phyloP scores from a whole-genome alignment of 37 sponge, comb jelly and placozoan species.

The Spongia lamella region DNA sequence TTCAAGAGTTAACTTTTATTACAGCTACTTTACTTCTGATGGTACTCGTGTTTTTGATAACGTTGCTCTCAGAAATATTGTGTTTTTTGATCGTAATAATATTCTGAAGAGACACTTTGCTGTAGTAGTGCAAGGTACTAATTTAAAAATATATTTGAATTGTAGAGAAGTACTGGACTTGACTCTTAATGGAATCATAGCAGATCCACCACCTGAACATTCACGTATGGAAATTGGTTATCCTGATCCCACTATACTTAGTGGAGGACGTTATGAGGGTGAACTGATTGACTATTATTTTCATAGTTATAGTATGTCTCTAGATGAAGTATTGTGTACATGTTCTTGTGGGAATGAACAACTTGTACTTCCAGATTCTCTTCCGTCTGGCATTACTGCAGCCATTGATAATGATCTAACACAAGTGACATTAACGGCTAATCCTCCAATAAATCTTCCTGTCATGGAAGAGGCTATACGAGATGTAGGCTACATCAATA shows the following conservation, averaged over 20 bases:
- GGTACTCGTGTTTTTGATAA: not conserved
- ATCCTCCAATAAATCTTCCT: constrained; percentile 8
- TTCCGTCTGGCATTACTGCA: constrained; percentile 25
- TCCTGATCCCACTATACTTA: constrained; percentile 21
- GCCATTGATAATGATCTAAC: not conserved
- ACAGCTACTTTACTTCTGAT: not conserved
- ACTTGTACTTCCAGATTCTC: constrained; percentile 15
- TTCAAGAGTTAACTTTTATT: constrained; percentile 1
- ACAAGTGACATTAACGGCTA: not conserved
- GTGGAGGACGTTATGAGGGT: constrained; percentile 46
- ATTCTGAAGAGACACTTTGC: too few species aligned
- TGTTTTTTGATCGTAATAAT: too few species aligned
- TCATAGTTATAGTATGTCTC: constrained; percentile 34
- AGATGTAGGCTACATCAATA: constrained; percentile 44
- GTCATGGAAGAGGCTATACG: constrained; percentile 21
- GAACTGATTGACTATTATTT: constrained; percentile 48
- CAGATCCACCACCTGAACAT: not conserved
- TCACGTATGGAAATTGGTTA: constrained; percentile 30
- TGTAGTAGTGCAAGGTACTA: too few species aligned
- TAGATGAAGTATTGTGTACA: constrained; percentile 31
- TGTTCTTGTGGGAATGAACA: constrained; percentile 73
- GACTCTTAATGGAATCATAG: constrained; percentile 13
- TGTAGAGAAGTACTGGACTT: too few species aligned
- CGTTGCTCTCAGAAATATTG: too few species aligned
- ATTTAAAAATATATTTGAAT: too few species aligned